Evolutionary conservation across 2,113 vertebrate species (phyloP).

Genomic region (Plectropomus leopardus): DNA sequence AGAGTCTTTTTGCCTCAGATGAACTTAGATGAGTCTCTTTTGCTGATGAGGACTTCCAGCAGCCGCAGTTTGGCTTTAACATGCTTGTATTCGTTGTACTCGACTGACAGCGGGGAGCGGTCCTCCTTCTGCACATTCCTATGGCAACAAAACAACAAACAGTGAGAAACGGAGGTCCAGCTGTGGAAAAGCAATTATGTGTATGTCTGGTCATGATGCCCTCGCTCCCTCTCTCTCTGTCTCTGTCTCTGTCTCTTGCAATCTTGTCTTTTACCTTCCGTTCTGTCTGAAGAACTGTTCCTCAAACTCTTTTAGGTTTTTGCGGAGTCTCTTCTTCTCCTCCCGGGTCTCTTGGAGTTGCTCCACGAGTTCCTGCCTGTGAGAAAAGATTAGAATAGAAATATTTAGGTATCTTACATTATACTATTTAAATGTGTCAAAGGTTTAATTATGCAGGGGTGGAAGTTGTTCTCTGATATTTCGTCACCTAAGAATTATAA

Average conservation of each 20-base stretch:
- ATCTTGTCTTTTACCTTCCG: slow-evolving; percentile 88
- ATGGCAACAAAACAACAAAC: slow-evolving; percentile 37
- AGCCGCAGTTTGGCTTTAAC: slow-evolving; percentile 96
- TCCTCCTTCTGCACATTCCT: slow-evolving; percentile 98
- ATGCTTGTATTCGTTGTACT: slow-evolving; percentile 97
- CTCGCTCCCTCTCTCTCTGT: not conserved
- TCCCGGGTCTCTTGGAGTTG: slow-evolving; percentile 96
- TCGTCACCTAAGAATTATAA: too few species aligned
- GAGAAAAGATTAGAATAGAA: not conserved
- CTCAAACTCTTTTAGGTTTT: slow-evolving; percentile 96
- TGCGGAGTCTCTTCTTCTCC: slow-evolving; percentile 96
- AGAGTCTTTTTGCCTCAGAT: slow-evolving; percentile 68
- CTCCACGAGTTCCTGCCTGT: slow-evolving; percentile 94
- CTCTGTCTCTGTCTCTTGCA: not conserved
- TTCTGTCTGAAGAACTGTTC: slow-evolving; percentile 96
- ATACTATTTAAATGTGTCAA: not conserved
- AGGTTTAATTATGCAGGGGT: not conserved
- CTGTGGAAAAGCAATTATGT: not conserved
- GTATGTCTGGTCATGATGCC: too few species aligned
- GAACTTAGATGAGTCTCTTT: slow-evolving; percentile 88
- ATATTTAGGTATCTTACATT: not conserved
- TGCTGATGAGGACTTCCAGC: slow-evolving; percentile 97
- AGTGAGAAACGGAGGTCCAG: not conserved
- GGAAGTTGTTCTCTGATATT: not conserved
- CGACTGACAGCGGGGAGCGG: slow-evolving; percentile 91